A percentile compares a stretch with the other conserved stretches of the same genome.
These are phyloP conservation scores for Centruroides sculpturatus DNA, from an alignment of 1,140 invertebrate species.

Conservation along the genomic window DNA sequence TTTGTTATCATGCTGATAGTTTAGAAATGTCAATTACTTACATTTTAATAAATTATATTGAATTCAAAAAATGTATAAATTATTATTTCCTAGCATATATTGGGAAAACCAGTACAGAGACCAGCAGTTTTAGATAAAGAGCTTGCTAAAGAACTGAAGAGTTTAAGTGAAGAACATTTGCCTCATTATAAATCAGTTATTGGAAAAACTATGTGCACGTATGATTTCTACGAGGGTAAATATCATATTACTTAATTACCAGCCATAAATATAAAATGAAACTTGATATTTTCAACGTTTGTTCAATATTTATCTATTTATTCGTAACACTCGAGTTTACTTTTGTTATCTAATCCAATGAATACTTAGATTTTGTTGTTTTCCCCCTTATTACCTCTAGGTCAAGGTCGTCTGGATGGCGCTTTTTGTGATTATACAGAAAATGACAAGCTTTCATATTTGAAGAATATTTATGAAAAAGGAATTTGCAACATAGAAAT, in stretches of 20 bases:
- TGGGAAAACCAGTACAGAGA: constrained; percentile 68
- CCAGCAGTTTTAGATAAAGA: constrained; percentile 67
- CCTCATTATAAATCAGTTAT: constrained; percentile 40
- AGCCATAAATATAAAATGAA: too few species aligned
- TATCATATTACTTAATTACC: not conserved
- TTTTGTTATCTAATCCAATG: too few species aligned
- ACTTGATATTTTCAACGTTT: too few species aligned
- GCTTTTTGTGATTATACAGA: constrained; percentile 90
- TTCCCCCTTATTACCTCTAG: constrained; percentile 15
- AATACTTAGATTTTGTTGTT: too few species aligned
- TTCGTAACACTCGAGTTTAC: too few species aligned
- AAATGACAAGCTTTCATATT: constrained; percentile 74
- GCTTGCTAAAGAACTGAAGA: constrained; percentile 52
- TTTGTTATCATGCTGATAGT: too few species aligned
- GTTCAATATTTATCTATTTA: too few species aligned
- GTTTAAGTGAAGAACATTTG: not conserved
- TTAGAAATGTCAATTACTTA: too few species aligned
- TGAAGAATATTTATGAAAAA: constrained; percentile 53
- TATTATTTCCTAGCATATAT: constrained; percentile 46
- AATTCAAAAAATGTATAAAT: too few species aligned
- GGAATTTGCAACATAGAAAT: constrained; percentile 96
- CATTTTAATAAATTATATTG: too few species aligned
- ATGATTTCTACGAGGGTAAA: constrained; percentile 92
- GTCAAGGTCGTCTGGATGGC: constrained; percentile 83
- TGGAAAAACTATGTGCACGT: constrained; percentile 89